These are phyloP conservation scores for Epizoanthus fatuus DNA, from an alignment of 92 coral and sea anemone species.

Conservation along the genomic window DNA sequence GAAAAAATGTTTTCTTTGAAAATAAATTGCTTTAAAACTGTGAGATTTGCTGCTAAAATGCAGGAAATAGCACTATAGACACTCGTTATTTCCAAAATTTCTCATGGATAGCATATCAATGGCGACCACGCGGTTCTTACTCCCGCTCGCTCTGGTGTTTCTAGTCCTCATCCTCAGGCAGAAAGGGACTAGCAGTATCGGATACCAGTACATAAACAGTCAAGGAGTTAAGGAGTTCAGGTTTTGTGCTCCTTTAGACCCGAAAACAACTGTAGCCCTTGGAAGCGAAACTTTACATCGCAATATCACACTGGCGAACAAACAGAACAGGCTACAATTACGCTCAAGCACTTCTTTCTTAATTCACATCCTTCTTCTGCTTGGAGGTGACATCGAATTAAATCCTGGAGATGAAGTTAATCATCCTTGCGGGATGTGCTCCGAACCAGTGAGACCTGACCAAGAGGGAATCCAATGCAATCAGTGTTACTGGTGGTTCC, in stretches of 20 bases:
- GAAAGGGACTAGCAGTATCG: conserved; percentile 13
- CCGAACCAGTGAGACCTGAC: background rate
- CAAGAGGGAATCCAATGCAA: conserved; percentile 16
- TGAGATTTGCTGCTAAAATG: no score
- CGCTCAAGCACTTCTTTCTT: conserved; percentile 10
- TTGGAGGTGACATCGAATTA: conserved; percentile 13
- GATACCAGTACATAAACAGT: conserved; percentile 31
- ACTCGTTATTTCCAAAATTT: no score
- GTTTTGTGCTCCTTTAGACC: conserved; percentile 49
- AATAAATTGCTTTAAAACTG: no score
- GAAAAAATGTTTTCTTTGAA: no score
- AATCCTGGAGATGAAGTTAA: conserved; percentile 19
- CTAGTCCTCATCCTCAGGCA: conserved; percentile 40
- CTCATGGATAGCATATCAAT: background rate
- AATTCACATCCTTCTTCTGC: background rate
- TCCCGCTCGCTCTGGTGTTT: conserved; percentile 56
- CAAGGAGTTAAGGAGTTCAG: conserved; percentile 37
- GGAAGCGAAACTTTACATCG: conserved; percentile 40
- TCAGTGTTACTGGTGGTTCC: conserved; percentile 30
- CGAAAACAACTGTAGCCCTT: conserved; percentile 45
- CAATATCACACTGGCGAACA: conserved; percentile 44
- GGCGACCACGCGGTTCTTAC: conserved; percentile 52
- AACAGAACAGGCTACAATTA: conserved; percentile 18
- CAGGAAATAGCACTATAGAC: no score
- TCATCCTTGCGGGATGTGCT: conserved; percentile 1